Base-by-base conservation (phyloP, 2,797 vertebrate species). In the Aphelocoma californica region DNA sequence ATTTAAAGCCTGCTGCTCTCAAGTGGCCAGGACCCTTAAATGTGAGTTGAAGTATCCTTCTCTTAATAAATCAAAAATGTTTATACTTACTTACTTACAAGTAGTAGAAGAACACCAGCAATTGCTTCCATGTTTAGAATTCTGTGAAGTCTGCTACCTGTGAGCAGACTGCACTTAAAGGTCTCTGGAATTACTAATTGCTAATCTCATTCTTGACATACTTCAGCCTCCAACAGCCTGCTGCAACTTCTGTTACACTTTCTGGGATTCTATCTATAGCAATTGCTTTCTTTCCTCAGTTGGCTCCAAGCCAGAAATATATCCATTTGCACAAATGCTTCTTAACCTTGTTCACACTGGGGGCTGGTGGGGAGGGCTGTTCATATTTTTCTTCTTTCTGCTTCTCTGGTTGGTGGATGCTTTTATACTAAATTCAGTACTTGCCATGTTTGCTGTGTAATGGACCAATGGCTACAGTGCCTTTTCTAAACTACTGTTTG, bases 251-350 rank as follows among this genome's bases (percentile, higher is more conserved):
- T 92, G 64, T 71, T 65, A 29, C 40, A 77, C 83, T 56, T 80
- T 84, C 81, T 88, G 78, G 45, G 60, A 81, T 44, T 92, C 64
- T 44, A 4, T n/a, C 21, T 62, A 28, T 54, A 81, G 61, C 42
- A n/a, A 54, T 83, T 91, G 51, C 34, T 73, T 95, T 88, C 71
- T 75, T 74, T 85, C 8, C 29, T 40, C 45, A 24, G 18, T 31
- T 96, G 94, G 71, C 83, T 75, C 34, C 67, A 71, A 74, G 92
- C 53, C 88, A 88, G 57, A 67, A 83, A 48, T 53, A 48, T 6
- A 58, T 57, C 61, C 13, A 45, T 74, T 86, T 87, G 57, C 70
- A 78, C 57, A 78, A 84, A 60, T 70, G 60, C 60, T 88, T 80
- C 92, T 79, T 85, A 78, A 62, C 28, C 18, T 60, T 90, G n/a